Evolutionary conservation across 2,113 vertebrate genomes (phyloP), one percentile per base, ranked within the genome.

Genomic region (Corythornis madagascariensis): DNA sequence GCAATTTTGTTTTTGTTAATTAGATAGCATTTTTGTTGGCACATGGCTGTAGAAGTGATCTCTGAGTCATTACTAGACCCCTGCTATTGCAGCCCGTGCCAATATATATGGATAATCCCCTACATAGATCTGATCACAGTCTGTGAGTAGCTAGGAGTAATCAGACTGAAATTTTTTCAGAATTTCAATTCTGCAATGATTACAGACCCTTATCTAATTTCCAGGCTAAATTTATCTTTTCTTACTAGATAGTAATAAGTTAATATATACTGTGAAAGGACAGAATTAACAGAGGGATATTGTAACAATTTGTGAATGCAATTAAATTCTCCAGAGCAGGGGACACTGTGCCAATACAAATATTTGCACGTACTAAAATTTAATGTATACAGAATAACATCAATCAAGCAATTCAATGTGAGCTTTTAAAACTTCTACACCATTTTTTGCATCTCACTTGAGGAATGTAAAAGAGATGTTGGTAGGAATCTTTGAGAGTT

Each of bases 281-380:
- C 56, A 77, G 83, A 83, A 86, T 93, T 91, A 85, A 89, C 60
- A 88, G 76, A 78, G 13, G 14, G n/a, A 81, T 90, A 88, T n/a
- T 93, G 57, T 90, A 64, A 60, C 42, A 83, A 83, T 65, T 77
- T 84, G 26, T 75, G 50, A 91, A 95, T 86, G 53, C 47, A 72
- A 72, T 77, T 77, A 88, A 79, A 90, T 94, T 88, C 56, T 88
- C 52, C 53, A 88, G 86, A 88, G 76, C 24, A 71, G 20, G 9
- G 35, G 8, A 45, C 43, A 47, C 13, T 35, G 29, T 64, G 90
- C 90, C 93, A 96, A 60, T 6, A 67, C 16, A 93, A 93, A 96
- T 92, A 94, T 93, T 93, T 95, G 61, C 40, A 57, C 53, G 80
- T 42, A 53, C 80, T 94, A 91, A 95, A 95, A 94, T 83, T 56